Base-by-base conservation (phyloP, 2,797 vertebrate species). In the Trichosurus vulpecula region DNA sequence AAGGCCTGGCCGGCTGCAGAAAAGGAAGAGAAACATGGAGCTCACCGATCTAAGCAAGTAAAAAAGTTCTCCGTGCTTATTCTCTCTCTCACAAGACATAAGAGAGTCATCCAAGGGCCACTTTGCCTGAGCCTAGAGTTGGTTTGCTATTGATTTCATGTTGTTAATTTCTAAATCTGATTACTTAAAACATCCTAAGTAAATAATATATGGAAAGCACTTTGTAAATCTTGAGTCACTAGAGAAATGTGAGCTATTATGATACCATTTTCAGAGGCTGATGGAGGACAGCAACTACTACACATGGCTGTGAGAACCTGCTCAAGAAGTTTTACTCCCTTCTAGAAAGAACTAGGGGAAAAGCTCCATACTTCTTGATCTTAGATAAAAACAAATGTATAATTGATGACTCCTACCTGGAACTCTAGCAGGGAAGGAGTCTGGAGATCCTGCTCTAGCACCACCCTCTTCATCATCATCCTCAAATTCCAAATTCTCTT, bases 401-500 rank as follows among this genome's bases (percentile, higher is more conserved):
- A n/a, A 16, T 8, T 58, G 56, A 12, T 5, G 55, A 54, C 3
- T 57, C 98, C 61, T 98, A 99, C 99, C 99, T 47, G 99, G 99
- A 89, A 99, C 99, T 98, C 99, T 98, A 2, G 99, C 98, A 89
- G 99, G 99, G 94, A 99, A 99, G 22, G 98, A 98, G 92, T 99
- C 99, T 0, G 99, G 99, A 94, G 99, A 99, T 30, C 99, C 99
- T 27, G 99, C 99, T 98, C 99, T 99, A 93, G 99, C 99, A 52
- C 99, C 99, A 91, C 99, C 99, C 94, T 99, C 99, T 35, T 99
- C 99, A 35, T 99, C 99, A 97, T 99, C 99, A 95, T 99, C 99
- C 97, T 99, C 99, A 97, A 99, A 98, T 98, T 99, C 99, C 90
- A 99, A 98, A 98, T 99, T 99, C 98, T 99, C 99, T 98, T 99